Percentiles rank a stretch among this genome's conserved stretches.
Evolutionary conservation across 2,797 vertebrate species (phyloP).

Genomic region (Gouania willdenowi): DNA sequence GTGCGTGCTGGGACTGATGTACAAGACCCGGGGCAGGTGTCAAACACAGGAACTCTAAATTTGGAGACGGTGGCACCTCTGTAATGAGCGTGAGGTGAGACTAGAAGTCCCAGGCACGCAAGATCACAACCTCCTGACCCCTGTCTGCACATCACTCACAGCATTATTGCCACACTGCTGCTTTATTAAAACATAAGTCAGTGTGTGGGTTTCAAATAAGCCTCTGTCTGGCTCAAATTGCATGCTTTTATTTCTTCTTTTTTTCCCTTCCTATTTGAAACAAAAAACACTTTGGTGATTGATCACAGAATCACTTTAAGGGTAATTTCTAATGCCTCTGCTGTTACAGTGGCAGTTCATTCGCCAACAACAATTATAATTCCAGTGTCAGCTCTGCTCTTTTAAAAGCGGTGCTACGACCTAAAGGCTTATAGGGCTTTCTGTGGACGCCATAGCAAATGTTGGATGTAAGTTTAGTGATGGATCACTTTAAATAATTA

Average conservation of each 20-base stretch:
- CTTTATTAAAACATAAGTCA: constrained; percentile 25
- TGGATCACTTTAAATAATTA: too few species aligned
- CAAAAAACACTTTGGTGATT: too few species aligned
- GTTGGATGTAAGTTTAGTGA: too few species aligned
- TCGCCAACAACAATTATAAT: too few species aligned
- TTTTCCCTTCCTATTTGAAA: neutral
- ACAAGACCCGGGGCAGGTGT: constrained; percentile 44
- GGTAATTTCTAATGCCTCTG: constrained; percentile 10
- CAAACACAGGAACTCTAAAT: constrained; percentile 57
- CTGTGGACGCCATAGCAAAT: too few species aligned
- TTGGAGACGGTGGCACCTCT: constrained; percentile 48
- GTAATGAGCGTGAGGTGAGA: constrained; percentile 47
- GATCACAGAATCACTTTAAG: too few species aligned
- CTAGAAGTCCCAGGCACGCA: constrained; percentile 18
- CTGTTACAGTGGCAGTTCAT: too few species aligned
- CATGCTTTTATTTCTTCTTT: constrained; percentile 9
- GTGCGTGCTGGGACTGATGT: constrained; percentile 27
- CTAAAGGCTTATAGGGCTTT: too few species aligned
- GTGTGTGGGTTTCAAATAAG: constrained; percentile 9
- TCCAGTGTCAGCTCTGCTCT: too few species aligned
- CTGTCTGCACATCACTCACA: constrained; percentile 15
- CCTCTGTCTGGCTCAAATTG: constrained; percentile 11
- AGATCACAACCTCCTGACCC: constrained; percentile 33
- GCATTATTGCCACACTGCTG: constrained; percentile 14
- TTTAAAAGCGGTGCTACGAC: too few species aligned